Conservation (phyloP, 2,888 invertebrate genomes). For the Lasioglossum pauxillum region DNA sequence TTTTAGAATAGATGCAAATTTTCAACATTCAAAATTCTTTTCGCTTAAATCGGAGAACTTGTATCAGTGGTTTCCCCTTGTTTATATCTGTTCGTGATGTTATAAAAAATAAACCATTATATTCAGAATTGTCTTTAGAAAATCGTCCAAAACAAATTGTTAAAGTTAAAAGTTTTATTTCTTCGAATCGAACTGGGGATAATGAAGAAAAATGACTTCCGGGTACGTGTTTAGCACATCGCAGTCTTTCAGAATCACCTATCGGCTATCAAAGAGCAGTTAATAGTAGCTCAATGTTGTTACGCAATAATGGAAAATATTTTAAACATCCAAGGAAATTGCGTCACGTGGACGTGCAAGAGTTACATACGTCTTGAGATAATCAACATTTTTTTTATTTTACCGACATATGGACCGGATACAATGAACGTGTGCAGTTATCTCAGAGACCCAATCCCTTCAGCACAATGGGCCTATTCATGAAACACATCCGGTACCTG, state of each 20-base stretch:
- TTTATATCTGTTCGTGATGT: too few relatives aligned
- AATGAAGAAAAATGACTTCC: neutral
- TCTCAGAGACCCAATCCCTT: slow-evolving; percentile 58
- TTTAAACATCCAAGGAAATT: slow-evolving; percentile 8
- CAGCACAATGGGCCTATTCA: slow-evolving; percentile 64
- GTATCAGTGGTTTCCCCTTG: neutral
- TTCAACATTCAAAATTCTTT: neutral
- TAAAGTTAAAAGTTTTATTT: too few relatives aligned
- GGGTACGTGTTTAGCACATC: neutral
- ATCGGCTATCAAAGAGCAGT: neutral
- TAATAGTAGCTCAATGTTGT: neutral
- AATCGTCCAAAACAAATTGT: too few relatives aligned
- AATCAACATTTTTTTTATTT: slow-evolving; percentile 43
- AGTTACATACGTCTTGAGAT: slow-evolving; percentile 13
- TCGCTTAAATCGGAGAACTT: neutral
- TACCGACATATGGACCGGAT: slow-evolving; percentile 53
- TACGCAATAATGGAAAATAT: neutral
- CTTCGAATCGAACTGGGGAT: too few relatives aligned
- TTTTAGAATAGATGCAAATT: neutral
- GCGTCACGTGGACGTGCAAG: slow-evolving; percentile 7
- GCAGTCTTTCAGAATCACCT: neutral
- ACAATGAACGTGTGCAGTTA: slow-evolving; percentile 48
- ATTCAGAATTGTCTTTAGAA: too few relatives aligned
- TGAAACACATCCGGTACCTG: slow-evolving; percentile 65
- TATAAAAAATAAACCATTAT: too few relatives aligned